A percentile compares a stretch with the other conserved stretches of the same genome.
Evolutionary conservation across 2,888 invertebrate genomes (phyloP).

Genomic region (Acholoe squamosa): DNA sequence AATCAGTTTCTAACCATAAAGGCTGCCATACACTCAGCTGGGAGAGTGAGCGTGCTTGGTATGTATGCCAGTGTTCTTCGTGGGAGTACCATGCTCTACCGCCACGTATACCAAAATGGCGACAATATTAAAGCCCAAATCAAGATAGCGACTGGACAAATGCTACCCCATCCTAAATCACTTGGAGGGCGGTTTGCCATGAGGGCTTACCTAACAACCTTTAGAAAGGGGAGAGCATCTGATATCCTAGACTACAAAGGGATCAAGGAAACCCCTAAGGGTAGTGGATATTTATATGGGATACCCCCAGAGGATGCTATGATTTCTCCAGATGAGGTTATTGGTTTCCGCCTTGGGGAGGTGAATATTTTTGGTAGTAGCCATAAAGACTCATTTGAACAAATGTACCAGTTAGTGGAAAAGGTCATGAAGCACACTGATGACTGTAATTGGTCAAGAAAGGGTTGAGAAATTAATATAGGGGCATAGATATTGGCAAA

Average conservation of each 20-base stretch:
- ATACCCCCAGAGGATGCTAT: constrained; percentile 13
- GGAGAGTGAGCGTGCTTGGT: not conserved
- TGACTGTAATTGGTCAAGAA: not conserved
- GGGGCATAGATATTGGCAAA: no score
- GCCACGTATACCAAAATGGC: constrained; percentile 43
- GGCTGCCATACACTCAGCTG: not conserved
- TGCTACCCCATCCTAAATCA: not conserved
- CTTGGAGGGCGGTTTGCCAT: not conserved
- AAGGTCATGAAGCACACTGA: constrained; percentile 32
- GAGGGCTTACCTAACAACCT: constrained; percentile 10
- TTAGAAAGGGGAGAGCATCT: not conserved
- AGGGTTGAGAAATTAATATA: not conserved
- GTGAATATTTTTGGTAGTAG: constrained; percentile 17
- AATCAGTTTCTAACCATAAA: constrained; percentile 28
- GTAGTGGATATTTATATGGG: not conserved
- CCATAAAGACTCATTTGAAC: not conserved
- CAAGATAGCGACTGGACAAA: not conserved
- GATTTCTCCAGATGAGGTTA: constrained; percentile 7
- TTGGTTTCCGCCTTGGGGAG: constrained; percentile 16
- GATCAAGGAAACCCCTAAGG: not conserved
- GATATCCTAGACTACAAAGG: constrained; percentile 5
- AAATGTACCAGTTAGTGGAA: not conserved
- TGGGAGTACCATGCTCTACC: constrained; percentile 20
- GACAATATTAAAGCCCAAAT: constrained; percentile 19
- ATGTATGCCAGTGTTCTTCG: not conserved